Evolutionary conservation across 2,113 vertebrate genomes (phyloP).

Genomic region (Sorex fumeus): DNA sequence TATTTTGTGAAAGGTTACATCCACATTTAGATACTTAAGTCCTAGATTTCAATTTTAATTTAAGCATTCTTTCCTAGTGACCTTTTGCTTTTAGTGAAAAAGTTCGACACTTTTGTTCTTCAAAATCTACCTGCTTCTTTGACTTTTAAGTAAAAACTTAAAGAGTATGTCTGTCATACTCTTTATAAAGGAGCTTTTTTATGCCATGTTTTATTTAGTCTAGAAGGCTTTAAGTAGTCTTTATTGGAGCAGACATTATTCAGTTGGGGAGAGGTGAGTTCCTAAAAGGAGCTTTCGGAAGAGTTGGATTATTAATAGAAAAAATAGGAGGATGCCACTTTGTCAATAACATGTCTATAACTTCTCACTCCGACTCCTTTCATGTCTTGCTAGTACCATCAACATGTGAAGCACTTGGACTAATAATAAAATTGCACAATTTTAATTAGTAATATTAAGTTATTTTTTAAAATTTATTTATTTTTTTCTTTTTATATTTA

Average conservation of each 20-base stretch:
- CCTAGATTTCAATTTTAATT: conserved; percentile 81
- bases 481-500: too few relatives aligned
- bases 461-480: too few relatives aligned
- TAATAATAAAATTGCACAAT: conserved; percentile 52
- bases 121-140: conserved; percentile 56
- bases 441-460: conserved; percentile 7
- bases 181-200: not conserved
- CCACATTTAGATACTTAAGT: conserved; percentile 69
- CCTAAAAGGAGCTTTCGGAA: conserved; percentile 17
- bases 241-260: conserved; percentile 47
- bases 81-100: conserved; percentile 70
- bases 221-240: not conserved
- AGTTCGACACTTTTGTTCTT: conserved; percentile 76
- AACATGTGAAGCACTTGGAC: not conserved
- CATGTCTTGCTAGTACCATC: not conserved
- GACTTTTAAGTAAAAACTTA: conserved; percentile 70
- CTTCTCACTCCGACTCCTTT: not conserved
- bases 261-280: not conserved
- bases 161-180: not conserved
- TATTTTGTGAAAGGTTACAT: conserved; percentile 81
- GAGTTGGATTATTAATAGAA: not conserved
- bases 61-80: conserved; percentile 75
- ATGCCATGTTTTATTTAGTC: not conserved
- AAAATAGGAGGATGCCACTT: conserved; percentile 20
- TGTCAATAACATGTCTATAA: not conserved